phyloP scores from a whole-genome alignment of 2,888 invertebrate genomes.

The Odiellus spinosus region DNA sequence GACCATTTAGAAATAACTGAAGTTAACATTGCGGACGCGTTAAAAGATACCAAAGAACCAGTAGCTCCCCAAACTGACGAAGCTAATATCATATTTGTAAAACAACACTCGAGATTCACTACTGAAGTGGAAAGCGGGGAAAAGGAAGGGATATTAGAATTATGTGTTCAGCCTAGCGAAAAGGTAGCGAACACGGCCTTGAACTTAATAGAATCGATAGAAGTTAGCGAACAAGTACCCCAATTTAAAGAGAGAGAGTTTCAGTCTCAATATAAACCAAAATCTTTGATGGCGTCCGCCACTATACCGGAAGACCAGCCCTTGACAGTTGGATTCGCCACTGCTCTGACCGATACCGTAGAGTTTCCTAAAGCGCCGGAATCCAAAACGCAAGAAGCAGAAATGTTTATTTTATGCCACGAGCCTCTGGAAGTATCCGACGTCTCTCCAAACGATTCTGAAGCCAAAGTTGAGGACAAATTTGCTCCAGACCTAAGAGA shows the following conservation, averaged over 20 bases:
- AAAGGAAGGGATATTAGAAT: conserved; percentile 7
- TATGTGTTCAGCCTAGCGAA: conserved; percentile 25
- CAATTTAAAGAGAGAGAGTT: conserved; percentile 15
- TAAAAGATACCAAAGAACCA: not conserved
- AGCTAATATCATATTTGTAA: conserved; percentile 7
- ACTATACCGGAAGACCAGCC: conserved; percentile 6
- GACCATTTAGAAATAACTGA: not conserved
- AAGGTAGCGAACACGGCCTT: conserved; percentile 9
- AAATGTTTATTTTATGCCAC: conserved; percentile 2
- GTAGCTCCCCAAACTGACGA: conserved; percentile 2
- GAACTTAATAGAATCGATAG: conserved; percentile 10
- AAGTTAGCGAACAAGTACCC: conserved; percentile 10
- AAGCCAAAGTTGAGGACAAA: conserved; percentile 24
- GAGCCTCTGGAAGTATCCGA: conserved; percentile 12
- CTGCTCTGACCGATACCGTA: not conserved
- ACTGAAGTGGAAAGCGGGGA: conserved; percentile 15
- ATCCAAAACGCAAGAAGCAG: not conserved
- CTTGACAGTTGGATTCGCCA: not conserved
- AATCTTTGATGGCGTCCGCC: conserved; percentile 5
- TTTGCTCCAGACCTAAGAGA: conserved; percentile 5
- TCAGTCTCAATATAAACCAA: conserved; percentile 3
- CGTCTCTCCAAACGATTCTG: conserved; percentile 20
- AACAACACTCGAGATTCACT: conserved; percentile 12
- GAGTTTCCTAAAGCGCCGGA: not conserved
- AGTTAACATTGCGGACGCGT: not conserved